Conservation (phyloP, 2,113 vertebrate species). For the Saccopteryx bilineata region DNA sequence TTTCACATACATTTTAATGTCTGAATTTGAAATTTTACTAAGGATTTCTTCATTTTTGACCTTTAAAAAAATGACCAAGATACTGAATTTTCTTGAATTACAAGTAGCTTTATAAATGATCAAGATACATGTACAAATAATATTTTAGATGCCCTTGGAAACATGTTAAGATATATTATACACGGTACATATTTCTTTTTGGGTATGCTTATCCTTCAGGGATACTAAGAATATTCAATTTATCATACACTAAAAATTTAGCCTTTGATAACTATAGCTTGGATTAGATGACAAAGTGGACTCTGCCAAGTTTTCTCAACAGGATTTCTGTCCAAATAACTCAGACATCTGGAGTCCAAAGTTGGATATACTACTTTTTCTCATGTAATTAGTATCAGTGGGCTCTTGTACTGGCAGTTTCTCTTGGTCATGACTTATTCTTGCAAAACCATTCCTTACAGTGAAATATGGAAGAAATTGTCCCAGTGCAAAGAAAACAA, state of each 20-base stretch:
- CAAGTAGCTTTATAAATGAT: slow-evolving; percentile 59
- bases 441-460: slow-evolving; percentile 45
- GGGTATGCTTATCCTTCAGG: slow-evolving; percentile 24
- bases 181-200: not conserved
- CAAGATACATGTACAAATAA: slow-evolving; percentile 59
- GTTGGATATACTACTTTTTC: not conserved
- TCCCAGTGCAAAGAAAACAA: slow-evolving; percentile 32
- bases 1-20: slow-evolving; percentile 57
- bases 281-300: not conserved
- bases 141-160: slow-evolving; percentile 55
- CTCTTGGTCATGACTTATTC: slow-evolving; percentile 4
- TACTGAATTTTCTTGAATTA: slow-evolving; percentile 67
- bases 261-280: not conserved
- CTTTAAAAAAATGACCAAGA: slow-evolving; percentile 59
- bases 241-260: slow-evolving; percentile 50
- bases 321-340: slow-evolving; percentile 54
- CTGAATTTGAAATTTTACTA: slow-evolving; percentile 51
- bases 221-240: slow-evolving; percentile 39
- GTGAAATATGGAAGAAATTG: not conserved
- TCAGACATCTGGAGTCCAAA: not conserved
- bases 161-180: slow-evolving; percentile 58
- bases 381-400: not conserved
- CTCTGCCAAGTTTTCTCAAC: slow-evolving; percentile 58
- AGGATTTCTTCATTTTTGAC: slow-evolving; percentile 33
- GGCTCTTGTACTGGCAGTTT: not conserved